Evolutionary conservation across 2,888 invertebrate genomes (phyloP).

Genomic region (Ganaspis brasiliensis): DNA sequence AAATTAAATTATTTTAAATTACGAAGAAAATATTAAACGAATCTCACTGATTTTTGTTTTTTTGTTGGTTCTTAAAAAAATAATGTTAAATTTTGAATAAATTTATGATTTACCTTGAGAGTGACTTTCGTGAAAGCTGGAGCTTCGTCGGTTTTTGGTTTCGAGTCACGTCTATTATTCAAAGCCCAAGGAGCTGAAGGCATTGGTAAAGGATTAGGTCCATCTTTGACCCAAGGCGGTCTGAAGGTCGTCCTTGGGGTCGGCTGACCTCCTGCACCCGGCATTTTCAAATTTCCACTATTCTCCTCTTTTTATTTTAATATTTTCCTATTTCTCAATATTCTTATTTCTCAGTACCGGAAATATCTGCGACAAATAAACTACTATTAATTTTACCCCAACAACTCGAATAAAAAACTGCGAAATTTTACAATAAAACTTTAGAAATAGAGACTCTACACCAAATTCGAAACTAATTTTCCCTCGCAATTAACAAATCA

Average conservation of each 20-base stretch:
- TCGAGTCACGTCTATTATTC: constrained; percentile 79
- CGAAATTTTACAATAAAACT: no score
- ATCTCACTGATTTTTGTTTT: no score
- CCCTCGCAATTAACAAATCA: no score
- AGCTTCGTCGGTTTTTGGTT: constrained; percentile 73
- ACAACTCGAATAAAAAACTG: no score
- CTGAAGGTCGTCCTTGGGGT: constrained; percentile 86
- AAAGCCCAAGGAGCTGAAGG: constrained; percentile 86
- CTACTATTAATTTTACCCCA: no score
- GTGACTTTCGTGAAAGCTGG: constrained; percentile 79
- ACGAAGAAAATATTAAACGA: no score
- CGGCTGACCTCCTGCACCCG: constrained; percentile 82
- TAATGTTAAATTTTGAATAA: no score
- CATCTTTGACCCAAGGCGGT: constrained; percentile 89
- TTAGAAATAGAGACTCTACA: no score
- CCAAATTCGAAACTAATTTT: no score
- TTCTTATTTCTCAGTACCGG: no score
- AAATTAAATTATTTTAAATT: no score
- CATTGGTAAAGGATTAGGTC: constrained; percentile 83
- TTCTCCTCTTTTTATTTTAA: constrained; percentile 30
- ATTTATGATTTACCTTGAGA: constrained; percentile 76
- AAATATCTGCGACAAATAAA: constrained; percentile 31
- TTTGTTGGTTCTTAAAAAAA: neutral
- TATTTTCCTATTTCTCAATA: neutral
- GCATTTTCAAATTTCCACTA: constrained; percentile 69